Evolutionary conservation across 2,888 invertebrate species (phyloP).

Genomic region (Sussaba pulchella): DNA sequence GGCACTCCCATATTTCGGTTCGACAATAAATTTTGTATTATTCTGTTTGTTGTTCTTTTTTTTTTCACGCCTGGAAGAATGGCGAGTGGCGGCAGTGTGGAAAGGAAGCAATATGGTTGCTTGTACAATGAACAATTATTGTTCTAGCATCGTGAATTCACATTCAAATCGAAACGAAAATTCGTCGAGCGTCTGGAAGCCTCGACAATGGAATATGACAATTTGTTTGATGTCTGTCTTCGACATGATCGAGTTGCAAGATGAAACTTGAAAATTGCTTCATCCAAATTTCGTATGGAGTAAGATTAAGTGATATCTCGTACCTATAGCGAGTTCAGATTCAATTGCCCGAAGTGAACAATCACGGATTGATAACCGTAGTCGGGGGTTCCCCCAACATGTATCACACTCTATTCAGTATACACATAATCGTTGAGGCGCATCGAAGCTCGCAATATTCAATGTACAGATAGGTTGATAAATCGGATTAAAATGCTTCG

Average conservation of each 20-base stretch:
- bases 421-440: no score
- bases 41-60: constrained; percentile 16
- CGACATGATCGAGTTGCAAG: not conserved
- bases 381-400: constrained; percentile 24
- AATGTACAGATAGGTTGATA: no score
- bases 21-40: constrained; percentile 55
- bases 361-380: constrained; percentile 1
- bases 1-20: constrained; percentile 67
- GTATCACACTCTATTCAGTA: no score
- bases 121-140: constrained; percentile 67
- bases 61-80: constrained; percentile 58
- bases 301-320: not conserved
- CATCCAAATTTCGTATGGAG: not conserved
- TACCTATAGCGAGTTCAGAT: no score
- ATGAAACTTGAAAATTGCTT: not conserved
- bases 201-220: constrained; percentile 30
- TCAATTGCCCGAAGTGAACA: not conserved
- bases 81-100: constrained; percentile 58
- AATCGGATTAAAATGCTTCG: no score
- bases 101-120: constrained; percentile 57
- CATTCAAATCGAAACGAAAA: constrained; percentile 62
- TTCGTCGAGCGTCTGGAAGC: constrained; percentile 48
- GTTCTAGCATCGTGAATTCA: constrained; percentile 67
- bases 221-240: constrained; percentile 45
- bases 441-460: no score